Percentiles rank a stretch among this genome's conserved stretches.
Evolutionary conservation across 1,140 invertebrate species (phyloP).

Genomic region (Aphelinus certus): DNA sequence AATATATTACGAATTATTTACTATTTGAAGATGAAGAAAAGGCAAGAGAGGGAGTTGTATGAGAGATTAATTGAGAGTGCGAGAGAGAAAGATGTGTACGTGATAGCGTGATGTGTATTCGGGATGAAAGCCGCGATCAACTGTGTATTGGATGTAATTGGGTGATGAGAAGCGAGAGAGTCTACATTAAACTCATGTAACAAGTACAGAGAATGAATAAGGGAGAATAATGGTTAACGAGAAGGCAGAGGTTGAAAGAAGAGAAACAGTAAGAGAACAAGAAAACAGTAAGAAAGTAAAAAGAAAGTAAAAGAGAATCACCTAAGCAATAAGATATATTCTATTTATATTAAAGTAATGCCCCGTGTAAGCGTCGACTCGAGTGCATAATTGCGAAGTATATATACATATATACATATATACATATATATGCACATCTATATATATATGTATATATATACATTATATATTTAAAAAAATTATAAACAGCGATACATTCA

Average conservation of each 20-base stretch:
- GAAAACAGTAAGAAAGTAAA: slow-evolving; percentile 37
- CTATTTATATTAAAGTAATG: slow-evolving; percentile 42
- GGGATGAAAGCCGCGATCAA: not conserved
- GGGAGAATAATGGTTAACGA: not conserved
- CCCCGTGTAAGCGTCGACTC: slow-evolving; percentile 40
- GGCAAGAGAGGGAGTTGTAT: not conserved
- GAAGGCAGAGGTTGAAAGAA: not conserved
- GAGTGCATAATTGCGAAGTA: slow-evolving; percentile 40
- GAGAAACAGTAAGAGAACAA: slow-evolving; percentile 28
- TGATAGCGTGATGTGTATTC: not conserved
- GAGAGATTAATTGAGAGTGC: not conserved
- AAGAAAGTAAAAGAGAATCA: slow-evolving; percentile 19
- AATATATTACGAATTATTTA: slow-evolving; percentile 45
- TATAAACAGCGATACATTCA: slow-evolving; percentile 41
- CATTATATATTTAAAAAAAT: slow-evolving; percentile 42
- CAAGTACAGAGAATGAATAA: slow-evolving; percentile 9
- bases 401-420: slow-evolving; percentile 18
- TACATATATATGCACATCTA: too few relatives aligned
- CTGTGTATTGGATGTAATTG: slow-evolving; percentile 6
- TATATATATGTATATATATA: slow-evolving; percentile 17
- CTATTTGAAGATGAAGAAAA: slow-evolving; percentile 20
- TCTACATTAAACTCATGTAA: not conserved
- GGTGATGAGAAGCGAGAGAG: not conserved
- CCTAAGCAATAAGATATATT: slow-evolving; percentile 63
- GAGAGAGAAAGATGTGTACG: not conserved